Conservation (phyloP, 2,888 invertebrate species). For the Clusia tigrina region DNA sequence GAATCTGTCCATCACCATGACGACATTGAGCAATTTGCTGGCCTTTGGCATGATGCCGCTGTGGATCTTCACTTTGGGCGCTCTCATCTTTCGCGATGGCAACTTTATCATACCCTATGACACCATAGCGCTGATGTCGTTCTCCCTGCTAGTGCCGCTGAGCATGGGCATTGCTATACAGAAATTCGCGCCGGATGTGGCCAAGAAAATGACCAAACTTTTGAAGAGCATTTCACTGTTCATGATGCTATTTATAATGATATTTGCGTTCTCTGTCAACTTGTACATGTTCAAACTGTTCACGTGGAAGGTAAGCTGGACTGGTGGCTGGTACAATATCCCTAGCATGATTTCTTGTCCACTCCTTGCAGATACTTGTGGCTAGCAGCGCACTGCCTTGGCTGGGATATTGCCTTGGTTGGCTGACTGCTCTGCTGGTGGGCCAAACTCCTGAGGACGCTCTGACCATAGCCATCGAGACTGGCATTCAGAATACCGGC, state of each 20-base stretch:
- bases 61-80: conserved; percentile 87
- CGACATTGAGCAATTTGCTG: conserved; percentile 83
- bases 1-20: conserved; percentile 92
- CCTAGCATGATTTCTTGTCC: background rate
- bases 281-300: conserved; percentile 85
- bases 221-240: conserved; percentile 81
- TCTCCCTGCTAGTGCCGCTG: conserved; percentile 76
- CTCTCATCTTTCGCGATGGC: conserved; percentile 73
- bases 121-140: conserved; percentile 75
- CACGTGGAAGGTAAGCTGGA: conserved; percentile 75
- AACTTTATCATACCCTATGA: conserved; percentile 78
- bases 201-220: conserved; percentile 75
- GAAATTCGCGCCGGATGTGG: conserved; percentile 71
- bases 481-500: conserved; percentile 90
- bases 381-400: conserved; percentile 84
- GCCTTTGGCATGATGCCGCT: conserved; percentile 90
- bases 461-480: conserved; percentile 86
- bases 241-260: conserved; percentile 80
- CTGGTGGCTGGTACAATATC: background rate
- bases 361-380: conserved; percentile 71
- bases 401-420: conserved; percentile 78
- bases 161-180: conserved; percentile 74
- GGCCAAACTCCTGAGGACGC: conserved; percentile 72
- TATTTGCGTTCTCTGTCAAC: conserved; percentile 86
- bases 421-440: conserved; percentile 68